Evolutionary conservation across 2,888 invertebrate species (phyloP).

Genomic region (Dryocosmus kuriphilus): DNA sequence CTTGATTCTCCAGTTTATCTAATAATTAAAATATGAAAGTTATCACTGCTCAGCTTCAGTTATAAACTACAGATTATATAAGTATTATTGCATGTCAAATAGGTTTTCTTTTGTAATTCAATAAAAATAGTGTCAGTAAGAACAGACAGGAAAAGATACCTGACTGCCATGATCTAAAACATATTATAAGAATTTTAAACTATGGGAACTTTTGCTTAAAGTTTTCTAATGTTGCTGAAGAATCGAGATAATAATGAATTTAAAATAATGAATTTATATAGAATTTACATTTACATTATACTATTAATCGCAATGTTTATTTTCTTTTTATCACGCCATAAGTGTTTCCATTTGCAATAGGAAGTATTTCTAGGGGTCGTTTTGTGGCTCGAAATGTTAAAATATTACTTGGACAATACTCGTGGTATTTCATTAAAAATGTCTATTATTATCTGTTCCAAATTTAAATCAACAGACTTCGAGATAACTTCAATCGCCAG

Average conservation of each 20-base stretch:
- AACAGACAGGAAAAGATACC: neutral
- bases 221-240: neutral
- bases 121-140: neutral
- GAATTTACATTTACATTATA: neutral
- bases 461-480: too few relatives aligned
- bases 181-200: neutral
- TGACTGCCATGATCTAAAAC: neutral
- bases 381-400: neutral
- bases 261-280: neutral
- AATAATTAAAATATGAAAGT: neutral
- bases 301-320: neutral
- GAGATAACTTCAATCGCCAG: too few relatives aligned
- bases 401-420: neutral
- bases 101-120: neutral
- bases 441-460: neutral
- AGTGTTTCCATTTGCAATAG: conserved; percentile 2
- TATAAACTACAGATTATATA: neutral
- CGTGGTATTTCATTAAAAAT: neutral
- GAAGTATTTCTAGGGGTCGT: neutral
- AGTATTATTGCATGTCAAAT: conserved; percentile 2
- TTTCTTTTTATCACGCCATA: neutral
- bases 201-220: neutral
- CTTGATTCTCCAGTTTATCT: neutral
- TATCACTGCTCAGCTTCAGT: neutral
- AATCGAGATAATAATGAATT: neutral